Evolutionary conservation across 2,888 invertebrate species (phyloP).

Genomic region (Harpalus rufipes): DNA sequence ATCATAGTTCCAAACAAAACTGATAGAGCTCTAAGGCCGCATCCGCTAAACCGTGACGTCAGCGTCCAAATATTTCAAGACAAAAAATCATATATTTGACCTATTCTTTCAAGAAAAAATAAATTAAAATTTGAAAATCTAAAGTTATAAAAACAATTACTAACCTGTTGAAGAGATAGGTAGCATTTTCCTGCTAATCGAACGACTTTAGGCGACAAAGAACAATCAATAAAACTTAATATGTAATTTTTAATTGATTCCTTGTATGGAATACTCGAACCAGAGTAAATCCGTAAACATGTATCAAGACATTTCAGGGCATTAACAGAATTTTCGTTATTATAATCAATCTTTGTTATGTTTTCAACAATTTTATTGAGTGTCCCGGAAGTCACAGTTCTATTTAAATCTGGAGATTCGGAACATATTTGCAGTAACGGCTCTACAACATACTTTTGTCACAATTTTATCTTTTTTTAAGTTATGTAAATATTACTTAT

Average conservation of each 20-base stretch:
- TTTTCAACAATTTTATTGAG: constrained; percentile 68
- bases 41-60: too few species aligned
- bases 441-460: constrained; percentile 57
- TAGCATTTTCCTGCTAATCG: constrained; percentile 68
- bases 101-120: too few species aligned
- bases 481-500: constrained; percentile 44
- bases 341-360: constrained; percentile 60
- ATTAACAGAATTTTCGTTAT: constrained; percentile 53
- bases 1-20: too few species aligned
- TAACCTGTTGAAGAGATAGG: constrained; percentile 69
- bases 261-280: constrained; percentile 67
- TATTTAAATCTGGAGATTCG: constrained; percentile 68
- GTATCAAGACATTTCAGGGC: constrained; percentile 68
- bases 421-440: constrained; percentile 63
- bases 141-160: too few species aligned
- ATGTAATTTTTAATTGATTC: constrained; percentile 68
- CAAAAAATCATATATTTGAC: too few species aligned
- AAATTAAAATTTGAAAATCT: too few species aligned
- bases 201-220: constrained; percentile 39
- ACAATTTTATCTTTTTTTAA: neutral
- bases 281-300: constrained; percentile 68
- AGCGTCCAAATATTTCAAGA: too few species aligned
- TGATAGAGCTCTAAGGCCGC: too few species aligned
- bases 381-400: constrained; percentile 62
- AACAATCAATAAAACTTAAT: constrained; percentile 66